Percentiles rank a stretch among this genome's conserved stretches.
phyloP scores from a whole-genome alignment of 2,888 invertebrate species.

The Drosophila borealis region DNA sequence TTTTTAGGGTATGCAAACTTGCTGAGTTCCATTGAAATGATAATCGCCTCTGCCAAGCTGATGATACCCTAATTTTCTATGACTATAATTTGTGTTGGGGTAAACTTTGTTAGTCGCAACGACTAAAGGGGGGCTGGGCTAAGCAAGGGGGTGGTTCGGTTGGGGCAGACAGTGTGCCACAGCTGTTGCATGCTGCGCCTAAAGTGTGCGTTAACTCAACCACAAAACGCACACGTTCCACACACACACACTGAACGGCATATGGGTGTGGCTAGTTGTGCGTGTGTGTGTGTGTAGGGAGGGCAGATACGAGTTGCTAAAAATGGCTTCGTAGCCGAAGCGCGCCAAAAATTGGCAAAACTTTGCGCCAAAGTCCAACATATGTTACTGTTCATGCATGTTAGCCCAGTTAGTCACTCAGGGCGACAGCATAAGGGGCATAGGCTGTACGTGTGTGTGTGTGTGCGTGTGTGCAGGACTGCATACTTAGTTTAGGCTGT shows the following conservation, averaged over 20 bases:
- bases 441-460: conserved; percentile 4
- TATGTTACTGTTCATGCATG: conserved; percentile 77
- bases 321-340: conserved; percentile 44
- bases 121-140: conserved; percentile 4
- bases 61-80: conserved; percentile 9
- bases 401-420: conserved; percentile 52
- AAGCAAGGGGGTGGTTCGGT: not conserved
- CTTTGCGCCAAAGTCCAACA: conserved; percentile 75
- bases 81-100: conserved; percentile 24
- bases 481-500: conserved; percentile 44
- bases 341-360: conserved; percentile 58
- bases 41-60: conserved; percentile 3
- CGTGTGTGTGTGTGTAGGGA: not conserved
- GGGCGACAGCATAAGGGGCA: conserved; percentile 12
- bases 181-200: conserved; percentile 75
- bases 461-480: conserved; percentile 1
- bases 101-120: conserved; percentile 35
- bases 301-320: conserved; percentile 28
- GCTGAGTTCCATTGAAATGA: conserved; percentile 4
- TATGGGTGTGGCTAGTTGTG: too few relatives aligned
- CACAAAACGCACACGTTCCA: conserved; percentile 75
- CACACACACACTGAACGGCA: conserved; percentile 41
- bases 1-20: not conserved
- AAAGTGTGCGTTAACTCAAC: conserved; percentile 73
- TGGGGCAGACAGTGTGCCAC: conserved; percentile 26